Base-by-base conservation (phyloP, 2,113 vertebrate species). In the Guaruba guarouba region DNA sequence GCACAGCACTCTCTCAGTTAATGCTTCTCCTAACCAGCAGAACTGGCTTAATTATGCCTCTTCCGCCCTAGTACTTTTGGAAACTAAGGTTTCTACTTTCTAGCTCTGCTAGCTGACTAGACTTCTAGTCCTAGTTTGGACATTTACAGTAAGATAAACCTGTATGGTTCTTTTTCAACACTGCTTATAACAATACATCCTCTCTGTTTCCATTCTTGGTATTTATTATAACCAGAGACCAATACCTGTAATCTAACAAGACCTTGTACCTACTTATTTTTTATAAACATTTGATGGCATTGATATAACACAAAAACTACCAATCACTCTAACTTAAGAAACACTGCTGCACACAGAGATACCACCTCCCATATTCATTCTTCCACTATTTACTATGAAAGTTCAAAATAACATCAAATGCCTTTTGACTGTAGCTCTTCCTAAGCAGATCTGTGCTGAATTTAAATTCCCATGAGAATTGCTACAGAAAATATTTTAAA, bases 1-100 rank as follows among this genome's bases (percentile, higher is more conserved):
- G n/a, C 44, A 68, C 12, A 7, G 52, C 1, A 8, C 17, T 27
- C 43, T 70, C 62, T 49, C 1, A 0, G 17, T 35, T 37, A 46
- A 28, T 5, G 25, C 12, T 62, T 71, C 86, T 86, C 73, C 31
- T 43, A 39, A 27, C 20, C 73, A 41, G 25, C 37, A 81, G 54
- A 33, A n/a, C 54, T 67, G 46, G 15, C n/a, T 57, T 39, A 17
- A 11, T 33, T 46, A 25, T 12, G 27, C 49, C 44, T 37, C 79
- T 70, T 61, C 31, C 10, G 41, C 41, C 63, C 31, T 44, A 49
- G 28, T 22, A 59, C 23, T 51, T 55, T 33, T 52, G 39, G 25
- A 86, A 88, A 78, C 15, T 62, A 70, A 78, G 43, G 19, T 35
- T 67, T 37, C 15, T 46, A 46, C 51, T 81, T 87, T 44, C 33